These are phyloP conservation scores for Spermophilus dauricus DNA, from an alignment of 2,113 vertebrate species.

Conservation along the genomic window DNA sequence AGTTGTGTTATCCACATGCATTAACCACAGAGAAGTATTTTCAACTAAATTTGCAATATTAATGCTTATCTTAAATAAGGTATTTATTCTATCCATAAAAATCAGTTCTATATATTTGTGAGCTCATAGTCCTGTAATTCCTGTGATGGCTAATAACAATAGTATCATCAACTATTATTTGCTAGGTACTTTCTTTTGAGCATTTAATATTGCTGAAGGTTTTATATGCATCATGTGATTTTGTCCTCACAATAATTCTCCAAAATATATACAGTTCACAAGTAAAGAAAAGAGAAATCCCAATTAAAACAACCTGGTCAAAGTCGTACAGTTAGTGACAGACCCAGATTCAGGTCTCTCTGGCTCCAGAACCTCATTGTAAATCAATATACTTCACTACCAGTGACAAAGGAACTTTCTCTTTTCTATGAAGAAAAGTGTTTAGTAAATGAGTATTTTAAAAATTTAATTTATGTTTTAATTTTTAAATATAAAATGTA, in stretches of 20 bases:
- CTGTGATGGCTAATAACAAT: not conserved
- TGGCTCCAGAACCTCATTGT: not conserved
- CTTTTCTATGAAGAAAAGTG: not conserved
- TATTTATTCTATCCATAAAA: not conserved
- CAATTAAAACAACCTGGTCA: not conserved
- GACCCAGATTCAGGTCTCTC: not conserved
- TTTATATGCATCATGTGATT: not conserved
- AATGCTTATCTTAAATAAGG: not conserved
- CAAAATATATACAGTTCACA: not conserved
- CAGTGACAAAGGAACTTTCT: not conserved
- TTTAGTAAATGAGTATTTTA: not conserved
- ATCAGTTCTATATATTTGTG: not conserved
- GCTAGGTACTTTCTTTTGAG: not conserved
- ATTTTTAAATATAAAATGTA: not conserved
- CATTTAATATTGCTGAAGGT: not conserved
- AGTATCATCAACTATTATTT: not conserved
- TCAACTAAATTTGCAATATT: not conserved
- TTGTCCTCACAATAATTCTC: not conserved
- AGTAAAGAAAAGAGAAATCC: not conserved
- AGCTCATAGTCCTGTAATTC: not conserved
- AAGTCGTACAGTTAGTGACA: not conserved
- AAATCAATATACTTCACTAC: not conserved
- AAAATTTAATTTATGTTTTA: not conserved
- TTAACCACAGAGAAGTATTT: constrained; percentile 17
- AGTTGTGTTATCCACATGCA: not conserved